These are phyloP conservation scores for Mirza zaza DNA, from an alignment of 2,113 vertebrate species.

Conservation along the genomic window DNA sequence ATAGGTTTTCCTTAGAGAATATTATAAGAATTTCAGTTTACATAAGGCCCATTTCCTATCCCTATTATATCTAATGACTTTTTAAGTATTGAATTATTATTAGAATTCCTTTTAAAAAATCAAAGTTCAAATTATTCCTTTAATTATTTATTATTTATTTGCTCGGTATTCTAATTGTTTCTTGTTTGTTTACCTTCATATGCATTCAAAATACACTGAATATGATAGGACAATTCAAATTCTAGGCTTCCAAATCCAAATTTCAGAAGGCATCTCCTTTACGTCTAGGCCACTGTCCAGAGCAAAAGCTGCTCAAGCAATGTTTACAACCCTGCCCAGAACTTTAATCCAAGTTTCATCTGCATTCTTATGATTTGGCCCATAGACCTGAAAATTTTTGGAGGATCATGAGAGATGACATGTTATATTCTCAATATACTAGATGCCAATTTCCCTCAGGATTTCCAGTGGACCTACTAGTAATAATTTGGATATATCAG, in stretches of 20 bases:
- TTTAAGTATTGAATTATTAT: no score
- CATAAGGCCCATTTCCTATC: not conserved
- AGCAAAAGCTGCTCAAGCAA: not conserved
- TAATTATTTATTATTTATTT: not conserved
- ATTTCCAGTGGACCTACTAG: not conserved
- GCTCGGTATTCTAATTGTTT: not conserved
- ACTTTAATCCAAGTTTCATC: not conserved
- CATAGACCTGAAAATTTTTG: not conserved
- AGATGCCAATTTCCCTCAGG: not conserved
- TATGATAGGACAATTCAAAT: not conserved
- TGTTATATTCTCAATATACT: not conserved
- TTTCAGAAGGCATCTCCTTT: not conserved
- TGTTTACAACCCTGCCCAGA: not conserved
- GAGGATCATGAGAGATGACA: not conserved
- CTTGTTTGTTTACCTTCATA: not conserved
- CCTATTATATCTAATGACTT: not conserved
- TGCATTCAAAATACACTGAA: not conserved
- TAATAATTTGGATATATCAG: not conserved
- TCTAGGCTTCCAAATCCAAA: not conserved
- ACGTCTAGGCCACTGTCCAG: not conserved
- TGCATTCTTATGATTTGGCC: not conserved
- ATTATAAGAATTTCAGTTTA: not conserved
- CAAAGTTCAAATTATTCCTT: not conserved
- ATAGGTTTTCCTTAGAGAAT: not conserved
- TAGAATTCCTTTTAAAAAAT: not conserved